Conservation (phyloP, 2,888 invertebrate genomes). For the Oligia latruncula region DNA sequence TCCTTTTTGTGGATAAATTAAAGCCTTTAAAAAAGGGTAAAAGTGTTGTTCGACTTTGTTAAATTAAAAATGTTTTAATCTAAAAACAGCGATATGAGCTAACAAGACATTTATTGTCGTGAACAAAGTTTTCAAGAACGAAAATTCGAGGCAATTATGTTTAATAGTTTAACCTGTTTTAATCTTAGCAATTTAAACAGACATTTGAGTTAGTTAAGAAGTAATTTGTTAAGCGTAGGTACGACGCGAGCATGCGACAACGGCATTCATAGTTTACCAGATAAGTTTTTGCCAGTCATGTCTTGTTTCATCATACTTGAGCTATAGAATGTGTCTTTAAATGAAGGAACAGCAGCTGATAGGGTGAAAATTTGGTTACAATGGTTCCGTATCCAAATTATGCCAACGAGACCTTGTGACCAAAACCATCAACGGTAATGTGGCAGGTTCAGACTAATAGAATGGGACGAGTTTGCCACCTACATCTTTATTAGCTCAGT, state of each 20-base stretch:
- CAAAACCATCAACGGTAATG: neutral
- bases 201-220: conserved; percentile 49
- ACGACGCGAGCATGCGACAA: conserved; percentile 28
- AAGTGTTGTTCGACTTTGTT: conserved; percentile 27
- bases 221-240: conserved; percentile 46
- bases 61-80: conserved; percentile 23
- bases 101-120: conserved; percentile 31
- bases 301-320: conserved; percentile 11
- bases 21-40: conserved; percentile 32
- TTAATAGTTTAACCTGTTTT: conserved; percentile 58
- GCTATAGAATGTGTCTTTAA: neutral
- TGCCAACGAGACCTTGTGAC: neutral
- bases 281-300: conserved; percentile 28
- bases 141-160: conserved; percentile 40
- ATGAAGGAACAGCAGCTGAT: neutral
- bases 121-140: conserved; percentile 41
- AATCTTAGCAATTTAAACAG: conserved; percentile 53
- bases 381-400: neutral
- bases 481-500: too few species aligned
- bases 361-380: neutral
- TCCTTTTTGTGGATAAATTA: conserved; percentile 57
- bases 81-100: conserved; percentile 5
- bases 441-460: neutral
- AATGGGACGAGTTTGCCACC: neutral
- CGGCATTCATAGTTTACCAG: conserved; percentile 7